Evolutionary conservation across 2,888 invertebrate species (phyloP).

Genomic region (Acrobasis repandana): DNA sequence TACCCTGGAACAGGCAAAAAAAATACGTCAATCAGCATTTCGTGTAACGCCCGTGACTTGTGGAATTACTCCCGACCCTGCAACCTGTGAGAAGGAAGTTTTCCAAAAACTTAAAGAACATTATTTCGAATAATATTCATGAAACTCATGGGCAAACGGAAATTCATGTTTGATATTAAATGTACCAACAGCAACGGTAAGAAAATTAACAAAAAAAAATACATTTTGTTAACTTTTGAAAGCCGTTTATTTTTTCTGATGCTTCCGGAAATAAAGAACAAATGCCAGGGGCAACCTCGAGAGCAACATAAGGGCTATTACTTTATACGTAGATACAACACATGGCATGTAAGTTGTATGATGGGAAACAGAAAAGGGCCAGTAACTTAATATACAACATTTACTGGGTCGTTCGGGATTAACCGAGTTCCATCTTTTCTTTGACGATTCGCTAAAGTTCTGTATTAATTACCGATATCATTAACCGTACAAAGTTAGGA

Average conservation of each 20-base stretch:
- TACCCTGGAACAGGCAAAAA: too few species aligned
- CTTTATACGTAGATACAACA: not conserved
- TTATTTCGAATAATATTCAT: too few species aligned
- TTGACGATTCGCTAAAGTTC: conserved; percentile 17
- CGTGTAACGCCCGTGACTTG: too few species aligned
- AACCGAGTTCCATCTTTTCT: conserved; percentile 10
- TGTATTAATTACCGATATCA: conserved; percentile 16
- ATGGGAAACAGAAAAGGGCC: not conserved
- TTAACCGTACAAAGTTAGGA: conserved; percentile 12
- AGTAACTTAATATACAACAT: not conserved
- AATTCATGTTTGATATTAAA: too few species aligned
- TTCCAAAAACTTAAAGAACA: too few species aligned
- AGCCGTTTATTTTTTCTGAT: not conserved
- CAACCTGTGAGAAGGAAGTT: too few species aligned
- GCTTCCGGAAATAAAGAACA: not conserved
- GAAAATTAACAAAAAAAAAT: not conserved
- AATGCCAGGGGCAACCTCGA: conserved; percentile 8
- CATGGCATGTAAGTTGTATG: not conserved
- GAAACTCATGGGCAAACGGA: too few species aligned
- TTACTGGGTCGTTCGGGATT: not conserved
- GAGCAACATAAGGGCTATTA: not conserved
- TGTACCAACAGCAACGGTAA: not conserved
- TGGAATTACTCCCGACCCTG: too few species aligned
- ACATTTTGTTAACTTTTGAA: not conserved
- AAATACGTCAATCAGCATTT: too few species aligned